Percentiles rank a stretch among this genome's conserved stretches.
These are phyloP conservation scores for Aphelenchoides besseyi DNA, from an alignment of 1,140 invertebrate genomes.

Conservation along the genomic window DNA sequence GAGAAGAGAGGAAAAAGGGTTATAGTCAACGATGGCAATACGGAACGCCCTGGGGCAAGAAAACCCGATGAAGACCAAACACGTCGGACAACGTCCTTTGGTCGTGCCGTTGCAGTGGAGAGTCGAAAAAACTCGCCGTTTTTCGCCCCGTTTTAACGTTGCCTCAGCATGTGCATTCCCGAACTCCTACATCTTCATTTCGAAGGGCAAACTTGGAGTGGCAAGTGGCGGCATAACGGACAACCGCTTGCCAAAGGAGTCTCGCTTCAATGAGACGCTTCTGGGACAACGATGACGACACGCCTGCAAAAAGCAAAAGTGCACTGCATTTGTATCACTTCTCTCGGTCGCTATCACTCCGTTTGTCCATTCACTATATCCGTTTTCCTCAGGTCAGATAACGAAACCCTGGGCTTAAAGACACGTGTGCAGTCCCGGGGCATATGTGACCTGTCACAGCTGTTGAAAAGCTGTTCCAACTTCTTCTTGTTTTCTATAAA, in stretches of 20 bases:
- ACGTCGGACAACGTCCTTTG: background rate
- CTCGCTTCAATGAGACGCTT: background rate
- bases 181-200: conserved; percentile 6
- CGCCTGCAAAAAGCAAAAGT: conserved; percentile 11
- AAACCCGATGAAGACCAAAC: conserved; percentile 5
- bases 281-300: background rate
- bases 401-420: background rate
- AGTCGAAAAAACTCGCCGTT: background rate
- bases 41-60: background rate
- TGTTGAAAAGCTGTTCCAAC: background rate
- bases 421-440: background rate
- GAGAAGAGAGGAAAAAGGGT: background rate
- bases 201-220: background rate
- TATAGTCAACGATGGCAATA: conserved; percentile 3
- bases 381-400: conserved; percentile 1
- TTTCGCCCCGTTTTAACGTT: background rate
- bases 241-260: background rate
- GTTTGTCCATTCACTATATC: background rate
- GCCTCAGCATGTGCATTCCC: conserved; percentile 2
- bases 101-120: background rate
- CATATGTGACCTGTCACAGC: background rate
- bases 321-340: conserved; percentile 3
- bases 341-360: background rate
- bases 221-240: conserved; percentile 2
- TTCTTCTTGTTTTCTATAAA: background rate